phyloP scores from a whole-genome alignment of 2,113 vertebrate species.

The Phalacrocorax carbo region DNA sequence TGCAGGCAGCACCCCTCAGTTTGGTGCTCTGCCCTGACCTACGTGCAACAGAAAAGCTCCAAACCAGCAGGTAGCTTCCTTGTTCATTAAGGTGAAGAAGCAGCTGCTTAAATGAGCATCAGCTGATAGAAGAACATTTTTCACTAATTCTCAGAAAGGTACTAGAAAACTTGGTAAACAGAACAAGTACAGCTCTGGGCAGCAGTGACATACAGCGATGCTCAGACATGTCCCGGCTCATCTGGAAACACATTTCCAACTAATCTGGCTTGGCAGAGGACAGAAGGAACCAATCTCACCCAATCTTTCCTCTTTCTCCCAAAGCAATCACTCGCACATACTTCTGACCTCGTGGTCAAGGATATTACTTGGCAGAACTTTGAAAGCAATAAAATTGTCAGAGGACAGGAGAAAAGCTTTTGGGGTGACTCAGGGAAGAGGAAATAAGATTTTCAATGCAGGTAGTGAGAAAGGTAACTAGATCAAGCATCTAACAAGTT shows the following conservation, averaged over 20 bases:
- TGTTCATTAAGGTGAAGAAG: neutral
- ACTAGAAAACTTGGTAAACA: neutral
- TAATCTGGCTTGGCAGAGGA: neutral
- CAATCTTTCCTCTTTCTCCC: neutral
- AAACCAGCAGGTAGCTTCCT: neutral
- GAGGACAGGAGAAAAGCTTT: neutral
- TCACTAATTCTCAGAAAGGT: neutral
- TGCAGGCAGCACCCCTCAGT: neutral
- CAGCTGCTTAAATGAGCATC: neutral
- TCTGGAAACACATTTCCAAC: neutral
- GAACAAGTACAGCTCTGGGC: neutral
- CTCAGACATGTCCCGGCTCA: neutral
- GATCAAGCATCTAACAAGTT: neutral
- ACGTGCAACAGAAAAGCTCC: accelerated
- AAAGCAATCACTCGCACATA: neutral
- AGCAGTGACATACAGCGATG: neutral
- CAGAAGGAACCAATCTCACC: neutral
- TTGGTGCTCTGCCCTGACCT: neutral
- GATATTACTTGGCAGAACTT: neutral
- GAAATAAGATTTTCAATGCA: neutral
- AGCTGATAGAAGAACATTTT: neutral
- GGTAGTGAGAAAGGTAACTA: neutral
- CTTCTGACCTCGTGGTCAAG: neutral
- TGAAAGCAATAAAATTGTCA: neutral
- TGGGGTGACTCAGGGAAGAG: neutral